Evolutionary conservation across 2,888 invertebrate genomes (phyloP).

Genomic region (Halocaridina rubra): DNA sequence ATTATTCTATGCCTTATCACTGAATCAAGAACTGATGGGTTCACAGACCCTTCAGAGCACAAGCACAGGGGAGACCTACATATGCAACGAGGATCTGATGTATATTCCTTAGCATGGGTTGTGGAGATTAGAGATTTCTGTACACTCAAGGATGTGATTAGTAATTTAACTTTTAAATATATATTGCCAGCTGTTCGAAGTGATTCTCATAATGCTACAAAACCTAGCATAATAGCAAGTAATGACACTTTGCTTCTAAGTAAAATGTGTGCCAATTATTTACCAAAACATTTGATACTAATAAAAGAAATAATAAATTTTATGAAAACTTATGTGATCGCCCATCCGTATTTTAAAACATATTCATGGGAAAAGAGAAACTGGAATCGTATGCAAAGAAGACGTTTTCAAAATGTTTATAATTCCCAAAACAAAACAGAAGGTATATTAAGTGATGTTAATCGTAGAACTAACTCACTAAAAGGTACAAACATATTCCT

Average conservation of each 20-base stretch:
- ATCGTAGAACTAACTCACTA: background rate
- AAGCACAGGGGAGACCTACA: conserved; percentile 32
- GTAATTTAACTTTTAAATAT: background rate
- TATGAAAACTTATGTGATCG: conserved; percentile 36
- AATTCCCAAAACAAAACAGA: background rate
- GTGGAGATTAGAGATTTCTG: conserved; percentile 6
- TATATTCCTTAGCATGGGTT: conserved; percentile 38
- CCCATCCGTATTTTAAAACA: conserved; percentile 46
- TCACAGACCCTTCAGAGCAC: conserved; percentile 11
- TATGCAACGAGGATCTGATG: background rate
- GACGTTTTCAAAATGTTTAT: background rate
- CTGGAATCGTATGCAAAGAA: background rate
- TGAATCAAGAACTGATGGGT: background rate
- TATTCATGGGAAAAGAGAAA: conserved; percentile 15
- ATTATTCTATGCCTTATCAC: background rate
- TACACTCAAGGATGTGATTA: background rate
- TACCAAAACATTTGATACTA: conserved; percentile 16
- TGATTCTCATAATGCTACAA: background rate
- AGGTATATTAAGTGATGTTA: too few species aligned
- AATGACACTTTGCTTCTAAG: background rate
- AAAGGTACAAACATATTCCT: conserved; percentile 8
- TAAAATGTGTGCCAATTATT: background rate
- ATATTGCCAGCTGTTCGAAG: background rate
- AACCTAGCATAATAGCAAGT: background rate
- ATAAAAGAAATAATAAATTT: conserved; percentile 35